Percentiles rank a stretch among this genome's conserved stretches.
Evolutionary conservation across 92 coral and sea anemone genomes (phyloP).

Genomic region (Montipora capitata): DNA sequence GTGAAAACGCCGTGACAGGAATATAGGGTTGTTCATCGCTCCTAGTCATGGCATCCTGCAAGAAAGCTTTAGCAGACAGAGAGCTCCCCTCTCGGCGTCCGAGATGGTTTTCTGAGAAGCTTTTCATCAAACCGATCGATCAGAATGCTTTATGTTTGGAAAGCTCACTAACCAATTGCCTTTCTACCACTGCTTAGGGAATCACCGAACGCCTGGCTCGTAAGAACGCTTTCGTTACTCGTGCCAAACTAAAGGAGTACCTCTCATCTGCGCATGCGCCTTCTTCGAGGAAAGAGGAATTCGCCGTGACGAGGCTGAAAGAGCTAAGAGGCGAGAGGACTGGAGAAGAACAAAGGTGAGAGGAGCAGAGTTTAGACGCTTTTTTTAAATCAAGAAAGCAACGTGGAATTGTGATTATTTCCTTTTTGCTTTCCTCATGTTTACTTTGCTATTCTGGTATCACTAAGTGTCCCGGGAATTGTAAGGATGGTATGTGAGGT

Average conservation of each 20-base stretch:
- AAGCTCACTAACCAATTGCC: not conserved
- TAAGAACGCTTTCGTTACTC: slow-evolving; percentile 95
- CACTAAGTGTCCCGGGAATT: too few relatives aligned
- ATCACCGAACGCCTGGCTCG: slow-evolving; percentile 90
- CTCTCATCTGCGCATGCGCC: slow-evolving; percentile 91
- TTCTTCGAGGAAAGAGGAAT: slow-evolving; percentile 86
- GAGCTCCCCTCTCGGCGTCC: not conserved
- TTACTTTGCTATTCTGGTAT: too few relatives aligned
- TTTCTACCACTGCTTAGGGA: slow-evolving; percentile 61
- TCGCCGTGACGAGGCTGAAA: slow-evolving; percentile 88
- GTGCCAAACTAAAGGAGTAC: slow-evolving; percentile 94
- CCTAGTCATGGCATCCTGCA: too few relatives aligned
- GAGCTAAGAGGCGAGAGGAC: slow-evolving; percentile 89
- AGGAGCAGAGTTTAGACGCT: not conserved
- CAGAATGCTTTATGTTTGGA: not conserved
- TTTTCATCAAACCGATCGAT: not conserved
- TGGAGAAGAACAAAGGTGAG: slow-evolving; percentile 72
- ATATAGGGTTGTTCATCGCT: too few relatives aligned
- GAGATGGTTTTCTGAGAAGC: not conserved
- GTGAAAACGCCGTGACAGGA: too few relatives aligned
- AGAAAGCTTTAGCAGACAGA: not conserved
- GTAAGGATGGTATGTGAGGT: too few relatives aligned
- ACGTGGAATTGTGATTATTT: too few relatives aligned
- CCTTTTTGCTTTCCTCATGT: too few relatives aligned
- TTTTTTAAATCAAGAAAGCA: not conserved